phyloP scores from a whole-genome alignment of 2,797 vertebrate genomes.

The Argentina silus region DNA sequence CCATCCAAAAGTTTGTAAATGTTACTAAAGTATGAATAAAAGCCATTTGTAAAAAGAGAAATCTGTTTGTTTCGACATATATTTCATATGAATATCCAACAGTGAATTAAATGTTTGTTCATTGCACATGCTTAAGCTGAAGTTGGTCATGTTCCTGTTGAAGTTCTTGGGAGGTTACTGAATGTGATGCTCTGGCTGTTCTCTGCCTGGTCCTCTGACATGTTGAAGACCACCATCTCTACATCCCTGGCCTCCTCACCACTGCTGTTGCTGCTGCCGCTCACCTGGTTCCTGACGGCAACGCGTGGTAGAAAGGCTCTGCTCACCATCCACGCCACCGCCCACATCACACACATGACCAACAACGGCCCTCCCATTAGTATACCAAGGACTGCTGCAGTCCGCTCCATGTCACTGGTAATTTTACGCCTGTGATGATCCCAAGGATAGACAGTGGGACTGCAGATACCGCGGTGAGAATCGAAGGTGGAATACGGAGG shows the following conservation, averaged over 20 bases:
- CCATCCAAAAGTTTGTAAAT: constrained; percentile 59
- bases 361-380: constrained; percentile 29
- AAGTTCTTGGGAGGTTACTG: neutral
- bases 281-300: neutral
- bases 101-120: too few relatives aligned
- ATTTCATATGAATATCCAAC: too few relatives aligned
- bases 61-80: neutral
- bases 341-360: constrained; percentile 26
- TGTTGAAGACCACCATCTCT: constrained; percentile 15
- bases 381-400: constrained; percentile 25
- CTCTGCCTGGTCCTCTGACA: neutral
- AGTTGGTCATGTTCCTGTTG: neutral
- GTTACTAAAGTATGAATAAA: constrained; percentile 47
- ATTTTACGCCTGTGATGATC: constrained; percentile 5
- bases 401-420: constrained; percentile 11
- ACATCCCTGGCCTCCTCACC: neutral
- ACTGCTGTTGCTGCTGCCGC: neutral
- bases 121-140: neutral
- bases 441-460: constrained; percentile 22
- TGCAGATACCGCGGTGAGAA: constrained; percentile 16
- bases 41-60: neutral
- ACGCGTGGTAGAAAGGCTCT: neutral
- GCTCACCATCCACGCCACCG: constrained; percentile 20
- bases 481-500: constrained; percentile 34
- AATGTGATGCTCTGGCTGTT: neutral